phyloP scores from a whole-genome alignment of 2,113 vertebrate species.

The Ovis canadensis region DNA sequence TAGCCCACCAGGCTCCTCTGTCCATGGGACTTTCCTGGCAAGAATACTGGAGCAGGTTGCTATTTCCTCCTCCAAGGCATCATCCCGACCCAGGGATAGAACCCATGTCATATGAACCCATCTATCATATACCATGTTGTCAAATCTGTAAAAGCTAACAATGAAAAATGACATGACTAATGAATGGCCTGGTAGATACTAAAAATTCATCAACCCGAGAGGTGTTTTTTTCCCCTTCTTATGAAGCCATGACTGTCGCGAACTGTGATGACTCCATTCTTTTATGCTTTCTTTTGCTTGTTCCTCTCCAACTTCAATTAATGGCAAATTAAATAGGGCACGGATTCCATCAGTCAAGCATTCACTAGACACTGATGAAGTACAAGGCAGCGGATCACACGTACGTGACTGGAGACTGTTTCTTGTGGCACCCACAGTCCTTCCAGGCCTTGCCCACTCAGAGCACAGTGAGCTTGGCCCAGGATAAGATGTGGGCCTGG shows the following conservation, averaged over 20 bases:
- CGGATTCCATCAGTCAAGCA: not conserved
- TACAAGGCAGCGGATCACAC: not conserved
- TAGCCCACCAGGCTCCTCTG: not conserved
- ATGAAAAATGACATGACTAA: not conserved
- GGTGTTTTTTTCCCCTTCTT: not conserved
- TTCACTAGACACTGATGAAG: not conserved
- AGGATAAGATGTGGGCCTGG: not conserved
- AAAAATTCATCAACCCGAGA: not conserved
- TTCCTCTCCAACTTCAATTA: conserved; percentile 24
- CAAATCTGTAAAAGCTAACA: not conserved
- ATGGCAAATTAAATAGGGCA: conserved; percentile 4
- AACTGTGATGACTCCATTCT: not conserved
- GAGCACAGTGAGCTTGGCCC: not conserved
- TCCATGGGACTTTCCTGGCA: not conserved
- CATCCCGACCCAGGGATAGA: not conserved
- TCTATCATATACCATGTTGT: not conserved
- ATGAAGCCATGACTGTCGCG: not conserved
- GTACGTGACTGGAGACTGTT: not conserved
- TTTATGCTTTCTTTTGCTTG: not conserved
- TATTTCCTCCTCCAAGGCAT: not conserved
- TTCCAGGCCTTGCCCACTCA: not conserved
- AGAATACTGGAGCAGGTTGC: not conserved
- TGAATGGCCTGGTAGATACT: not conserved
- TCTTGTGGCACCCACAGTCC: not conserved
- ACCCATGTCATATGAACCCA: not conserved